Percentiles rank a stretch among this genome's conserved stretches.
Evolutionary conservation across 2,888 invertebrate species (phyloP).

Genomic region (Leucoma salicis): DNA sequence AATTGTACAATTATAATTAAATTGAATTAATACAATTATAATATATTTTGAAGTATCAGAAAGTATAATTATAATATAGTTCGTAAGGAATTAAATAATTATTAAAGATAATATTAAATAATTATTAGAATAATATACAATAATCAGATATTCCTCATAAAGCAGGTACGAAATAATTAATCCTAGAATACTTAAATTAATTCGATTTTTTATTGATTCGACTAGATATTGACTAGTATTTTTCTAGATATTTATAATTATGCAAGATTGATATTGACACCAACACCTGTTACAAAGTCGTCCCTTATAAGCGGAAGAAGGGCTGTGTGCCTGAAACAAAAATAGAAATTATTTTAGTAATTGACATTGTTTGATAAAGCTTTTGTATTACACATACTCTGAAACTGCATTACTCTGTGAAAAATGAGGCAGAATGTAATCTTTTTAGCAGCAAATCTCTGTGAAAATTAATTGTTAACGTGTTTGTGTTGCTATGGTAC

Average conservation of each 20-base stretch:
- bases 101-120: neutral
- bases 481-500: too few species aligned
- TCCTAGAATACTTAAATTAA: slow-evolving; percentile 28
- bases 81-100: neutral
- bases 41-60: too few species aligned
- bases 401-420: too few species aligned
- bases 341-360: slow-evolving; percentile 5
- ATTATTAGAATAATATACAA: neutral
- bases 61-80: too few species aligned
- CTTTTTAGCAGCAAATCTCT: too few species aligned
- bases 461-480: too few species aligned
- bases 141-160: slow-evolving; percentile 13
- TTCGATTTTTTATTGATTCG: slow-evolving; percentile 31
- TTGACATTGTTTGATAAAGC: too few species aligned
- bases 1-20: too few species aligned
- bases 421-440: too few species aligned
- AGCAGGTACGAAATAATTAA: slow-evolving; percentile 38
- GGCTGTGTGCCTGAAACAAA: slow-evolving; percentile 83
- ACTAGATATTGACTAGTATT: slow-evolving; percentile 31
- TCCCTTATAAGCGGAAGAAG: slow-evolving; percentile 85
- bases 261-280: slow-evolving; percentile 80
- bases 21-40: too few species aligned
- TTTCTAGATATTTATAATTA: slow-evolving; percentile 50
- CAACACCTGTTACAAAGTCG: slow-evolving; percentile 85
- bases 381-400: too few species aligned